Conservation (phyloP, 2,113 vertebrate species). For the Tyrannus savana region DNA sequence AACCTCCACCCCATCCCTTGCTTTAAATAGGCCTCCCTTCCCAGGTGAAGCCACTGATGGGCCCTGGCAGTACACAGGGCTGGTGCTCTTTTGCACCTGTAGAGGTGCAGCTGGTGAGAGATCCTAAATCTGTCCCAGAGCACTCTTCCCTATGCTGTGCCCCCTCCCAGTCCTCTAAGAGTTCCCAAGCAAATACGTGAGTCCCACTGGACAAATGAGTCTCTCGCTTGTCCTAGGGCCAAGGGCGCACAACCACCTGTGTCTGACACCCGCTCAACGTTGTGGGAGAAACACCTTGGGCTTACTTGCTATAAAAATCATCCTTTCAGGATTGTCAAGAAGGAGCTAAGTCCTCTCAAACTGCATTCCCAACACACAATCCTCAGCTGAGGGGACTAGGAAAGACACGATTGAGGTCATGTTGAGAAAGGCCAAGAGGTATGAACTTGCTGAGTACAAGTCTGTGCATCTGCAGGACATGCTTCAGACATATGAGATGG, state of each 20-base stretch:
- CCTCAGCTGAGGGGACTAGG: background rate
- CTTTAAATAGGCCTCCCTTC: background rate
- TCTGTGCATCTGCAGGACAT: background rate
- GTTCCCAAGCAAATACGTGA: background rate
- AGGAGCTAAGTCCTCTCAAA: background rate
- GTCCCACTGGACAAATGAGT: fast-evolving
- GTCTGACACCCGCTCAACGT: background rate
- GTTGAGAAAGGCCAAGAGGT: background rate
- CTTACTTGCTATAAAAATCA: background rate
- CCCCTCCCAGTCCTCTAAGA: background rate
- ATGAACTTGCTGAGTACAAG: too few relatives aligned
- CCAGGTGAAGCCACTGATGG: background rate
- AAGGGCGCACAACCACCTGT: background rate
- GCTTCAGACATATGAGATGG: background rate
- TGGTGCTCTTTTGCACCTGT: background rate
- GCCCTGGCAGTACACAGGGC: background rate
- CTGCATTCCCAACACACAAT: background rate
- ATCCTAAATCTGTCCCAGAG: background rate
- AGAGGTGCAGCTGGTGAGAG: background rate
- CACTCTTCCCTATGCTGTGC: background rate
- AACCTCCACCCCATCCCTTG: background rate
- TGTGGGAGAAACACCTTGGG: background rate
- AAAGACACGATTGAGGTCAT: fast-evolving
- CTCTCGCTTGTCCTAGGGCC: fast-evolving
- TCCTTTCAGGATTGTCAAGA: background rate